These are phyloP conservation scores for Hyles euphorbiae DNA, from an alignment of 1,140 invertebrate species.

Conservation along the genomic window DNA sequence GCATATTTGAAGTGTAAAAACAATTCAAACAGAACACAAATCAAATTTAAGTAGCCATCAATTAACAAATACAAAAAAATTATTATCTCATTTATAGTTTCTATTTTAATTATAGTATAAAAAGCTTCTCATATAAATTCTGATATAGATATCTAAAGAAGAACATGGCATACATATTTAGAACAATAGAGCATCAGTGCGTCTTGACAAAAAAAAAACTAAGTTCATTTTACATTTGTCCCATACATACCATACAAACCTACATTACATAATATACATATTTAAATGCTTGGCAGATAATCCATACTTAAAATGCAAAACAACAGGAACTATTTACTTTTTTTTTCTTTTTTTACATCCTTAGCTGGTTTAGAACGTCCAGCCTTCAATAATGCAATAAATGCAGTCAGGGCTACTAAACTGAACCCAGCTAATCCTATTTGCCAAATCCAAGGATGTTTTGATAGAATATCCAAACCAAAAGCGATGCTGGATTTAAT, in stretches of 20 bases:
- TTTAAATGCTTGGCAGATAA: background rate
- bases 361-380: slow-evolving; percentile 72
- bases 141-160: no score
- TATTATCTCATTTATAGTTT: no score
- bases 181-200: background rate
- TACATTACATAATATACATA: background rate
- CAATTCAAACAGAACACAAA: no score
- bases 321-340: slow-evolving; percentile 57
- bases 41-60: no score
- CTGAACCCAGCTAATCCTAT: slow-evolving; percentile 78
- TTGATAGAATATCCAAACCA: slow-evolving; percentile 78
- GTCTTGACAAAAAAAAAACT: background rate
- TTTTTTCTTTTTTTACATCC: slow-evolving; percentile 75
- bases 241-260: background rate
- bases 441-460: slow-evolving; percentile 83
- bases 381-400: slow-evolving; percentile 69
- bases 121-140: no score
- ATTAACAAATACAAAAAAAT: no score
- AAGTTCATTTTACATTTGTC: background rate
- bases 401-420: slow-evolving; percentile 76
- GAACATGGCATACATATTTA: background rate
- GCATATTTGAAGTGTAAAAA: no score
- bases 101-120: no score
- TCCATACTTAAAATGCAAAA: background rate
- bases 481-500: slow-evolving; percentile 62